Evolutionary conservation across 2,888 invertebrate species (phyloP).

Genomic region (Falcaria lacertinaria): DNA sequence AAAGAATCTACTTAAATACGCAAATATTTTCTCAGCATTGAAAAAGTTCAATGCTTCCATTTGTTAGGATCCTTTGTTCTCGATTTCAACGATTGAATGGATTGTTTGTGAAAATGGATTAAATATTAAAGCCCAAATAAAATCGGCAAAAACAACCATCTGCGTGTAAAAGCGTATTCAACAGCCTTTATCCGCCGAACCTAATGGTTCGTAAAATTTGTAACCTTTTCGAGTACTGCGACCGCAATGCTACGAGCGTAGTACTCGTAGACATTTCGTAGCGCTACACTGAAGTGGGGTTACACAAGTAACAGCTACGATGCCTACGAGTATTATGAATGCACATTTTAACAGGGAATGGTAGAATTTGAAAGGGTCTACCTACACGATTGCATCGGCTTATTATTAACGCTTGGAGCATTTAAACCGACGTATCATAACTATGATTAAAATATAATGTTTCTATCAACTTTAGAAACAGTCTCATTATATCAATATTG

Average conservation of each 20-base stretch:
- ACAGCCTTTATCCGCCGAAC: conserved; percentile 30
- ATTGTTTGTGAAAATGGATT: background rate
- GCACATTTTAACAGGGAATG: background rate
- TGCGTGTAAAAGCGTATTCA: conserved; percentile 32
- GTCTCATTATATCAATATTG: too few relatives aligned
- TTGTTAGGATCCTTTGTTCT: background rate
- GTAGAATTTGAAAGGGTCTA: background rate
- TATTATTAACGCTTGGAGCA: too few relatives aligned
- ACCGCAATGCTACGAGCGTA: conserved; percentile 21
- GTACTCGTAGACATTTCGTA: background rate
- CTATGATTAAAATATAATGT: too few relatives aligned
- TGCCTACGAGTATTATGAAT: conserved; percentile 12
- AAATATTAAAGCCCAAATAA: conserved; percentile 15
- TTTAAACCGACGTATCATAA: too few relatives aligned
- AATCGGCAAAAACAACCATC: conserved; percentile 31
- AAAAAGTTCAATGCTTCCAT: background rate
- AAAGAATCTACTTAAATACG: background rate
- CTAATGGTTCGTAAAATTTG: conserved; percentile 50
- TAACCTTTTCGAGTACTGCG: conserved; percentile 41
- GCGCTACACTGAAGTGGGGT: conserved; percentile 26
- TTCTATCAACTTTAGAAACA: too few relatives aligned
- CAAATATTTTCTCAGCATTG: background rate
- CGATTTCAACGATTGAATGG: background rate
- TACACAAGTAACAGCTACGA: conserved; percentile 21
- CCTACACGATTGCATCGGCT: too few relatives aligned